phyloP scores from a whole-genome alignment of 2,113 vertebrate species.

The Otocyon megalotis region DNA sequence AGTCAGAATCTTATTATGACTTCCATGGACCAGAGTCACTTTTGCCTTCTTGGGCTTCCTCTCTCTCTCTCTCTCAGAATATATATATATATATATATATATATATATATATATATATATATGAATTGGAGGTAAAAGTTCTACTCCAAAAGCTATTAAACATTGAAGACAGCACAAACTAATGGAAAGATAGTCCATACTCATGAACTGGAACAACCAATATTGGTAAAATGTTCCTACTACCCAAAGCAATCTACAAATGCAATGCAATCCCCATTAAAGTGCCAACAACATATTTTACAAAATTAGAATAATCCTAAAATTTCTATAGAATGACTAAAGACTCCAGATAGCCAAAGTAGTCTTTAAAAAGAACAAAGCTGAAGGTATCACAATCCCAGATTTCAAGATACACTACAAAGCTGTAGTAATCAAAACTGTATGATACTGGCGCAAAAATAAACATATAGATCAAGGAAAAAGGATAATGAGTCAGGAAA shows the following conservation, averaged over 20 bases:
- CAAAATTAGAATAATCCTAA: background rate
- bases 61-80: background rate
- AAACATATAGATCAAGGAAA: background rate
- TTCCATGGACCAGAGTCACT: background rate
- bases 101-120: no score
- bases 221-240: background rate
- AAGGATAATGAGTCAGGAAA: background rate
- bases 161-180: background rate
- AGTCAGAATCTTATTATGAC: background rate
- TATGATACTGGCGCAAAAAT: background rate
- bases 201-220: background rate
- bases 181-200: background rate
- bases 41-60: background rate
- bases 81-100: no score
- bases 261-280: background rate
- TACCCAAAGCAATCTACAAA: background rate
- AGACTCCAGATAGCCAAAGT: background rate
- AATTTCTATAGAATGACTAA: background rate
- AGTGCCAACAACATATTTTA: background rate
- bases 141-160: background rate
- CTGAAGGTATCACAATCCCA: background rate
- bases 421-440: background rate
- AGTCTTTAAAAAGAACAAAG: background rate
- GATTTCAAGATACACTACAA: background rate
- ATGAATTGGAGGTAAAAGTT: background rate